Conservation (phyloP, 2,113 vertebrate species). For the Pseudorectes ferrugineus region DNA sequence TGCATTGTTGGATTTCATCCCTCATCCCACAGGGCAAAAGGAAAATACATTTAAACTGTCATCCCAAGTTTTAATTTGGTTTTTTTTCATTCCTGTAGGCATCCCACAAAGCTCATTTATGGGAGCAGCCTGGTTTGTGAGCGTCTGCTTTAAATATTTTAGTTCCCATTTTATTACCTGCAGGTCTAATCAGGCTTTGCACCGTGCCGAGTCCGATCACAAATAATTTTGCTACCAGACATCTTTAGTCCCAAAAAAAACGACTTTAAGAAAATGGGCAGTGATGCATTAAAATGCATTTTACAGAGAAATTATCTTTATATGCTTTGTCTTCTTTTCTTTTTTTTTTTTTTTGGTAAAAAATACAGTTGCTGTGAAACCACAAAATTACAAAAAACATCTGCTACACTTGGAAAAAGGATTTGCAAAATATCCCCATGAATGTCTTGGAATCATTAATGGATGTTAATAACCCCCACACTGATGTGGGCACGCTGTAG, state of each 20-base stretch:
- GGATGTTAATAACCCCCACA: neutral
- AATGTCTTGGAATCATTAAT: neutral
- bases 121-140: neutral
- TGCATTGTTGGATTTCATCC: neutral
- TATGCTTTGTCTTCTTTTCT: neutral
- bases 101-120: neutral
- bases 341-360: neutral
- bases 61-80: neutral
- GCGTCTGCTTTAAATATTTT: neutral
- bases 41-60: neutral
- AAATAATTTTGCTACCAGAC: neutral
- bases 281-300: neutral
- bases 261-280: neutral
- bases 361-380: neutral
- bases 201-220: accelerated
- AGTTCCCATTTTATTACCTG: neutral
- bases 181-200: neutral
- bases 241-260: neutral
- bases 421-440: neutral
- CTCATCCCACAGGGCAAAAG: neutral
- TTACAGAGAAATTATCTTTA: neutral
- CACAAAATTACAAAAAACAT: neutral
- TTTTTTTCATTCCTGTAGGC: neutral
- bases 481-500: neutral
- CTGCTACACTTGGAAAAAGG: neutral